These are phyloP conservation scores for Lithophane semibrunnea DNA, from an alignment of 2,888 invertebrate species.

Conservation along the genomic window DNA sequence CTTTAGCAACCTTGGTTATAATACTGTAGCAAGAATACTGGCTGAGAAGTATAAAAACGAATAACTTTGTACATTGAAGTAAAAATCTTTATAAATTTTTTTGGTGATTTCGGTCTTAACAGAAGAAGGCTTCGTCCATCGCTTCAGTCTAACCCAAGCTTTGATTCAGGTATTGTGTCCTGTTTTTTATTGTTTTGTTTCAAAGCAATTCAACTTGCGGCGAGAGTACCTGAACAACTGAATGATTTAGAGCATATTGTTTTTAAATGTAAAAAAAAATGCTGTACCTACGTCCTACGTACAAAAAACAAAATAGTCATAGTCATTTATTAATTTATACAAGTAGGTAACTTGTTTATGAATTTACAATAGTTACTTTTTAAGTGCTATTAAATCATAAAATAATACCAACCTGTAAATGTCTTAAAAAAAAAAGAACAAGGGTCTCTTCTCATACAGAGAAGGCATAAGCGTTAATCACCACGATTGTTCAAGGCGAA, in stretches of 20 bases:
- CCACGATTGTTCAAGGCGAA: background rate
- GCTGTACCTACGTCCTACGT: too few species aligned
- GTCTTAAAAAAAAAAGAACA: background rate
- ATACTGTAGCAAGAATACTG: background rate
- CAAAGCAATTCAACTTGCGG: background rate
- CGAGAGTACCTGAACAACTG: background rate
- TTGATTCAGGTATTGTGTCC: slow-evolving; percentile 4
- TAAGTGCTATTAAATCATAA: background rate
- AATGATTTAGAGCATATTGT: background rate
- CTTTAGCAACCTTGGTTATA: background rate
- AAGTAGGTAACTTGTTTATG: too few species aligned
- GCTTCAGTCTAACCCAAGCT: slow-evolving; percentile 5
- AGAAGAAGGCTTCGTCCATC: background rate
- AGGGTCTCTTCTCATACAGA: background rate
- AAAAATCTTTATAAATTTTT: background rate
- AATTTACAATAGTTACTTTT: background rate
- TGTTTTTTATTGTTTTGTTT: background rate
- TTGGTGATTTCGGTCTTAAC: background rate
- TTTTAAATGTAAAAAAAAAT: background rate
- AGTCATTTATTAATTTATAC: too few species aligned
- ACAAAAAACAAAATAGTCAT: background rate
- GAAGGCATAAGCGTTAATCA: background rate
- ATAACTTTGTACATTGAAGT: background rate
- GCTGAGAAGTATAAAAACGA: background rate
- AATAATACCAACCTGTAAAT: background rate